These are phyloP conservation scores for Oceanites oceanicus DNA, from an alignment of 2,113 vertebrate species.

Conservation along the genomic window DNA sequence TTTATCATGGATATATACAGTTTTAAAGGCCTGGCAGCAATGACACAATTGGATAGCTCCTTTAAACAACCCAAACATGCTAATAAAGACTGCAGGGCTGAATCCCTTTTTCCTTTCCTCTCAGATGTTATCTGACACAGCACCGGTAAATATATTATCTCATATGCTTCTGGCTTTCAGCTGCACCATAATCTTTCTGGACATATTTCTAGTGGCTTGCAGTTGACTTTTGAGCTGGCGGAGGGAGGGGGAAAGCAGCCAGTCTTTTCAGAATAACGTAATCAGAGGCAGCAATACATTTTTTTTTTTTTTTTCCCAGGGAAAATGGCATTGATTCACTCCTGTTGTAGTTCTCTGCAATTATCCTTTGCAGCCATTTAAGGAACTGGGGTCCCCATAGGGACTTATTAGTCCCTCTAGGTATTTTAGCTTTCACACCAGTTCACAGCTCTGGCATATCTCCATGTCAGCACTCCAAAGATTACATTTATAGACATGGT, in stretches of 20 bases:
- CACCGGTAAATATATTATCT: conserved; percentile 47
- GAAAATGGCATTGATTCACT: conserved; percentile 57
- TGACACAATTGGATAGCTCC: conserved; percentile 44
- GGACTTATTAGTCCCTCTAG: conserved; percentile 63
- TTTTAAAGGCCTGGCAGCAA: conserved; percentile 53
- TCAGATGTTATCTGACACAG: conserved; percentile 36
- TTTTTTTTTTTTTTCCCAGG: not conserved
- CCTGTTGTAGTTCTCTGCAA: conserved; percentile 52
- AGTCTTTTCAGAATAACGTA: conserved; percentile 2
- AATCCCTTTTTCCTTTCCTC: not conserved
- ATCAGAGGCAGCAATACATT: conserved; percentile 19
- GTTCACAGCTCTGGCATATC: conserved; percentile 58
- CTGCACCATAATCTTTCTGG: conserved; percentile 11
- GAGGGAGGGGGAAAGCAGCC: not conserved
- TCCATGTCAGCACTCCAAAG: conserved; percentile 46
- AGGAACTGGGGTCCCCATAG: conserved; percentile 44
- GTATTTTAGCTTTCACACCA: conserved; percentile 65
- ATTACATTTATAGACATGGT: conserved; percentile 38
- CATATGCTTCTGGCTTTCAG: conserved; percentile 27
- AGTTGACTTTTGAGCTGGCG: conserved; percentile 39
- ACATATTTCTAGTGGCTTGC: conserved; percentile 24
- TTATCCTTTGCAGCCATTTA: conserved; percentile 71
- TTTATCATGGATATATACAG: conserved; percentile 46
- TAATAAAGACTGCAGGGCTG: conserved; percentile 36
- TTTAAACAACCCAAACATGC: conserved; percentile 40